Percentiles rank a stretch among this genome's conserved stretches.
phyloP scores from a whole-genome alignment of 2,888 invertebrate genomes.

The Asteroscopus sphinx region DNA sequence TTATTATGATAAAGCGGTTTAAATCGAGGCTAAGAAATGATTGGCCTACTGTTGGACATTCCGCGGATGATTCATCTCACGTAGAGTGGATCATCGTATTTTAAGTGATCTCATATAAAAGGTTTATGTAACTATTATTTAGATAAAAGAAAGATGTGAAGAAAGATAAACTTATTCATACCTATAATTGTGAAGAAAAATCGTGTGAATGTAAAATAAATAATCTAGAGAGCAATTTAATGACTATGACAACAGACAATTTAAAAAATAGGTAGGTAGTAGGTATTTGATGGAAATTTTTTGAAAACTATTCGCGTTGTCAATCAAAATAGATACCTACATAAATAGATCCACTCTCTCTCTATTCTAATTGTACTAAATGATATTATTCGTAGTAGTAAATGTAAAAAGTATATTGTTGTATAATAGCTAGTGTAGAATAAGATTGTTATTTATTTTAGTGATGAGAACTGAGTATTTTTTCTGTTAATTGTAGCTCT shows the following conservation, averaged over 20 bases:
- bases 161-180: conserved; percentile 20
- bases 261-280: no score
- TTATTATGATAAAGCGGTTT: conserved; percentile 39
- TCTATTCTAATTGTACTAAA: conserved; percentile 27
- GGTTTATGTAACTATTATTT: conserved; percentile 62
- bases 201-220: conserved; percentile 23
- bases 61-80: conserved; percentile 40
- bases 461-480: conserved; percentile 68
- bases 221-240: conserved; percentile 36
- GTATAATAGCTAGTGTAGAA: conserved; percentile 58
- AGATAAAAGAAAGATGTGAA: conserved; percentile 44
- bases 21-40: conserved; percentile 50
- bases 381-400: conserved; percentile 22
- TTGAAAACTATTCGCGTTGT: conserved; percentile 26
- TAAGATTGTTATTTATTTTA: conserved; percentile 85
- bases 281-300: conserved; percentile 15
- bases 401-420: conserved; percentile 63
- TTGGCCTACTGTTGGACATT: conserved; percentile 51
- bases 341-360: conserved; percentile 21
- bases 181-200: conserved; percentile 5
- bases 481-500: conserved; percentile 74
- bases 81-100: conserved; percentile 52
- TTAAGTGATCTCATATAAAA: conserved; percentile 80
- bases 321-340: conserved; percentile 3
- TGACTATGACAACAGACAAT: conserved; percentile 24